Evolutionary conservation across 2,888 invertebrate genomes (phyloP).

Genomic region (Agrotis exclamationis): DNA sequence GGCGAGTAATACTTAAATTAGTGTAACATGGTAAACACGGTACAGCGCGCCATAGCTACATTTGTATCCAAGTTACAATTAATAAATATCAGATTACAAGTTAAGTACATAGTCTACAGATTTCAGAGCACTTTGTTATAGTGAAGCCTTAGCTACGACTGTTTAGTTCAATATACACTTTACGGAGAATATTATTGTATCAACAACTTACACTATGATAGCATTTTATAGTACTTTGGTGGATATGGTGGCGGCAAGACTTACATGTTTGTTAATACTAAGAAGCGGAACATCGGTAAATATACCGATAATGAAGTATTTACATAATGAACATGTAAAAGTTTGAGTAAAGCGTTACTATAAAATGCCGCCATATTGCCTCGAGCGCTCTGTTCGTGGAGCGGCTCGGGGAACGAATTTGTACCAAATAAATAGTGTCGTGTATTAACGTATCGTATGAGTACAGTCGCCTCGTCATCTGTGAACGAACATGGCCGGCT

Average conservation of each 20-base stretch:
- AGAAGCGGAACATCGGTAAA: conserved; percentile 38
- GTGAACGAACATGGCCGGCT: background rate
- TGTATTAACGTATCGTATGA: conserved; percentile 54
- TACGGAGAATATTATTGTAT: conserved; percentile 62
- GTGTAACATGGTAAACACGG: conserved; percentile 57
- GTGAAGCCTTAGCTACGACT: conserved; percentile 64
- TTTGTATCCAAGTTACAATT: conserved; percentile 65
- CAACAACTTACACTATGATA: conserved; percentile 58
- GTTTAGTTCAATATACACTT: conserved; percentile 59
- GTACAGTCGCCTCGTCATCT: conserved; percentile 27
- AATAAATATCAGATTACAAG: conserved; percentile 79
- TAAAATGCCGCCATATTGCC: conserved; percentile 67
- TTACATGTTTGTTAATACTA: conserved; percentile 31
- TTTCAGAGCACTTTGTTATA: conserved; percentile 82
- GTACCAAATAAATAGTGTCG: conserved; percentile 61
- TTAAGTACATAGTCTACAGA: conserved; percentile 86
- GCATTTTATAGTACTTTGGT: conserved; percentile 62
- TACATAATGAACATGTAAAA: conserved; percentile 45
- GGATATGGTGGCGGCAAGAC: conserved; percentile 47
- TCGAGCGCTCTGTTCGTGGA: conserved; percentile 9
- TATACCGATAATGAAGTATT: conserved; percentile 40
- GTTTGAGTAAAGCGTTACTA: conserved; percentile 47
- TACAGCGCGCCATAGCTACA: conserved; percentile 62
- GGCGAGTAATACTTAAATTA: conserved; percentile 58
- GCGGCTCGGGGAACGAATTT: conserved; percentile 51